Conservation (phyloP, 2,888 invertebrate species). For the Pardosa pseudoannulata region DNA sequence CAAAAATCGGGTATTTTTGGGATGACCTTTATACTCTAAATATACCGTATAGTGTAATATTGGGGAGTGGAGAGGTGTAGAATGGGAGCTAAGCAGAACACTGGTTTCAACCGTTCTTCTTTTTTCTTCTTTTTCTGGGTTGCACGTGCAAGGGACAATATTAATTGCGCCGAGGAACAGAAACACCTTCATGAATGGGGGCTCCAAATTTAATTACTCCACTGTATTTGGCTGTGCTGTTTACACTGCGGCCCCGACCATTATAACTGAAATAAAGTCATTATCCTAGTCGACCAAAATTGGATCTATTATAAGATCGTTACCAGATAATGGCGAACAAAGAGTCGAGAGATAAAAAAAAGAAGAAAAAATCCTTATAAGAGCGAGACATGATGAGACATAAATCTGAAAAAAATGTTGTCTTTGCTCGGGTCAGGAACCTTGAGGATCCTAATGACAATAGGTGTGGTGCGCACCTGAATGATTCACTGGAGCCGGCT, state of each 20-base stretch:
- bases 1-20: too few relatives aligned
- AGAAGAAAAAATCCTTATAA: constrained; percentile 17
- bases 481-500: constrained; percentile 50
- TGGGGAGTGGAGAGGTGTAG: too few relatives aligned
- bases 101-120: too few relatives aligned
- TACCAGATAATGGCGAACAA: constrained; percentile 37
- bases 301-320: constrained; percentile 59
- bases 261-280: background rate
- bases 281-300: background rate
- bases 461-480: constrained; percentile 68
- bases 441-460: constrained; percentile 69
- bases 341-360: constrained; percentile 21
- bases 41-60: too few relatives aligned
- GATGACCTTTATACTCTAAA: too few relatives aligned
- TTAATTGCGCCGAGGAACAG: too few relatives aligned
- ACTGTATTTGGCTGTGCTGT: background rate
- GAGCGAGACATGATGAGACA: constrained; percentile 43
- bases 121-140: too few relatives aligned
- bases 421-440: constrained; percentile 65
- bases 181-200: too few relatives aligned
- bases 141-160: too few relatives aligned
- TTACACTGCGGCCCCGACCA: background rate
- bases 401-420: constrained; percentile 56
- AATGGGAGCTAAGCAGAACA: too few relatives aligned
- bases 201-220: too few relatives aligned